These are phyloP conservation scores for Hartigia nigra DNA, from an alignment of 2,888 invertebrate species.

Conservation along the genomic window DNA sequence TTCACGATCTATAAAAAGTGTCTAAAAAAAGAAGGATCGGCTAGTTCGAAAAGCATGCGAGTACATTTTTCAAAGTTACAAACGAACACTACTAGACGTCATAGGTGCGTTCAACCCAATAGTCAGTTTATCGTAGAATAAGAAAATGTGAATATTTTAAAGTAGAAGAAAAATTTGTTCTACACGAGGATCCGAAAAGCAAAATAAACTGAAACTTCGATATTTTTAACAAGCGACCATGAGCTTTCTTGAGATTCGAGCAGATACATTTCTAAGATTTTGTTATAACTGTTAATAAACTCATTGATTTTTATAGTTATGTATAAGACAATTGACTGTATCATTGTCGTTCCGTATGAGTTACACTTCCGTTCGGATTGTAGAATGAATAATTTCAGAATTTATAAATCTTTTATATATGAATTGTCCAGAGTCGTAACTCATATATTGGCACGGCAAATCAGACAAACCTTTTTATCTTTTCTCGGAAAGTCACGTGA, in stretches of 20 bases:
- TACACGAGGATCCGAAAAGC: background rate
- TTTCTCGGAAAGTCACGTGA: background rate
- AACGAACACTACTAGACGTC: background rate
- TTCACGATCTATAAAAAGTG: background rate
- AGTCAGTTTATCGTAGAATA: background rate
- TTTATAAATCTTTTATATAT: background rate
- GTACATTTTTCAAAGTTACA: background rate
- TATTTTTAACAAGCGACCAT: background rate
- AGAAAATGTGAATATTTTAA: background rate
- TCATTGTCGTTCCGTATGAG: background rate
- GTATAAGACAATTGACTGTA: background rate
- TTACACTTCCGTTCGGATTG: background rate
- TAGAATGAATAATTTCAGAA: background rate
- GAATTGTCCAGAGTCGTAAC: background rate
- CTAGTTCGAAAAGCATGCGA: background rate
- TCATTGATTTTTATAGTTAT: background rate
- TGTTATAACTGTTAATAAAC: background rate
- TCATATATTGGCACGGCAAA: background rate
- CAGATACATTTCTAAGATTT: background rate
- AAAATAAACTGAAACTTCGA: background rate
- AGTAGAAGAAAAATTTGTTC: background rate
- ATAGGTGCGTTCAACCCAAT: background rate
- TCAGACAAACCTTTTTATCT: background rate
- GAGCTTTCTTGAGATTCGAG: background rate
- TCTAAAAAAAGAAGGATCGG: background rate